Evolutionary conservation across 23 tunicate species (phyloP), one percentile per base, ranked within the genome.

Genomic region (Trididemnum miniatum): DNA sequence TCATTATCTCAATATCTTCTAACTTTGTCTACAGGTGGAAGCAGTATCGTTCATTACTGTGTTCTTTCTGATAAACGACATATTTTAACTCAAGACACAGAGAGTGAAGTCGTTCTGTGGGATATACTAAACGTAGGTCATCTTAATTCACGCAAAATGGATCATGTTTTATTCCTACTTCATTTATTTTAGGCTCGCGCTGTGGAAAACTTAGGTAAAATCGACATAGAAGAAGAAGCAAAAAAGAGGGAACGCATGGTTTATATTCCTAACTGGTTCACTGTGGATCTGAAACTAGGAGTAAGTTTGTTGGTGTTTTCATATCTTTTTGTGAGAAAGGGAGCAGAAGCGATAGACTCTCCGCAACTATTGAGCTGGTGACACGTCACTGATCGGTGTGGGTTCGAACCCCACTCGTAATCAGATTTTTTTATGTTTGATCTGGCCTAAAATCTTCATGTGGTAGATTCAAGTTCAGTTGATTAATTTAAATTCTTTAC

Each of bases 231-330:
- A 7, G 87, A 71, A n/a, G 99, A 91, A 78, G 80, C 82, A 20
- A 72, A 84, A 30, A 76, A 71, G 22, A 34, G 92, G 30, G 83
- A 89, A 35, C 71, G 76, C 51, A 80, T 91, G 71, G 65, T 96
- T 27, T 91, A 87, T 62, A 91, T 96, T 20, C 99, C 99, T 59
- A 96, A 82, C 79, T 96, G 99, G 99, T 96, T 96, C 52, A 36
- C 71, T 2, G 92, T 96, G 34, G 99, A 96, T 67, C 79, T 96
- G 0, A 96, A 96, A 51, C 75, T 93, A n/a, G 99, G 99, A 62
- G 90, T 86, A 57, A 86, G 80, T 71, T 24, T 4, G 26, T 62
- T 62, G 26, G n/a, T n/a, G n/a, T n/a, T n/a, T n/a, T n/a, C n/a
- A n/a, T n/a, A n/a, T n/a, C n/a, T n/a, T n/a, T n/a, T n/a, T n/a